These are phyloP conservation scores for Mastomys coucha DNA, from an alignment of 2,113 vertebrate genomes.

Conservation along the genomic window DNA sequence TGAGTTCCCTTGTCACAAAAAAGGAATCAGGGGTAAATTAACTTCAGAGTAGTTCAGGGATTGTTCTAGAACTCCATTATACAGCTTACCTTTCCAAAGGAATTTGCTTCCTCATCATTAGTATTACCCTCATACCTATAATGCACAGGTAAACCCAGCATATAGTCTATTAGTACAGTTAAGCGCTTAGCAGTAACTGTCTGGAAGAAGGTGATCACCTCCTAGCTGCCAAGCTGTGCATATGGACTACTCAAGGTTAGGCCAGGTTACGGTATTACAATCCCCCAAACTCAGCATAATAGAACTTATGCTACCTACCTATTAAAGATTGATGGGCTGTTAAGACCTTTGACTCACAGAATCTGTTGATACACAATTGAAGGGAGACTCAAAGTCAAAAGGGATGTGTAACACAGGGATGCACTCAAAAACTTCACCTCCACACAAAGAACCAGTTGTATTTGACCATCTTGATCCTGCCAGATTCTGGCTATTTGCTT, in stretches of 20 bases:
- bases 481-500: background rate
- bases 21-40: conserved; percentile 40
- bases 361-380: background rate
- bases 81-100: conserved; percentile 45
- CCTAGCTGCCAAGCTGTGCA: background rate
- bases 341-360: conserved; percentile 6
- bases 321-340: background rate
- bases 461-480: background rate
- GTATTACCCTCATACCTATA: background rate
- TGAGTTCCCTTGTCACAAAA: conserved; percentile 45
- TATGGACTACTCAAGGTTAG: background rate
- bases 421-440: background rate
- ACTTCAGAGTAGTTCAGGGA: background rate
- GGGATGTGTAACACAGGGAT: background rate
- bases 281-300: background rate
- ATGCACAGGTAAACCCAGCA: background rate
- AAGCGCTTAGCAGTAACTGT: background rate
- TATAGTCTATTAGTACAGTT: background rate
- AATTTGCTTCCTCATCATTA: conserved; percentile 8
- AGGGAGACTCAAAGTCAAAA: background rate
- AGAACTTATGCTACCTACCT: background rate
- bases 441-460: conserved; percentile 20
- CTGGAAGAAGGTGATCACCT: background rate
- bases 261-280: background rate
- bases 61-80: background rate